Conservation (phyloP, 2,888 invertebrate genomes). For the Tillus elongatus region DNA sequence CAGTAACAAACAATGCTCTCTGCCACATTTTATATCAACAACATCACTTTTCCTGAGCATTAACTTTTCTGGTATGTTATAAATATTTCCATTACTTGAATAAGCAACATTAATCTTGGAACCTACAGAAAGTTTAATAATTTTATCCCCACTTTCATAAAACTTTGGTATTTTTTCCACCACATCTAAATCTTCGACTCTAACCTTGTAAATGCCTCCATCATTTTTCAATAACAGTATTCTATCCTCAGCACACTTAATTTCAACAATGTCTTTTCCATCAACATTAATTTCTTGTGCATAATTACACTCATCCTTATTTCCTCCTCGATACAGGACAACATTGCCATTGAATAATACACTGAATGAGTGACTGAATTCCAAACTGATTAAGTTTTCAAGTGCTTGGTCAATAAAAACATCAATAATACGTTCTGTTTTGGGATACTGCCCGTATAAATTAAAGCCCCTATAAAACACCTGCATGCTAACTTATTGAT, state of each 20-base stretch:
- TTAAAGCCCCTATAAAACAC: constrained; percentile 39
- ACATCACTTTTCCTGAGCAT: constrained; percentile 50
- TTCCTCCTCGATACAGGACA: constrained; percentile 16
- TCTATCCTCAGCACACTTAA: constrained; percentile 28
- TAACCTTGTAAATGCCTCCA: constrained; percentile 28
- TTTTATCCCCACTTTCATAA: constrained; percentile 25
- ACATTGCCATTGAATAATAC: constrained; percentile 18
- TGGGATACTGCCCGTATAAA: constrained; percentile 35
- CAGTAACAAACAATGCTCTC: constrained; percentile 69
- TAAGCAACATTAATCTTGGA: constrained; percentile 43
- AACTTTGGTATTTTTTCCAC: constrained; percentile 22
- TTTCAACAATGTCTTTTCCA: constrained; percentile 16
- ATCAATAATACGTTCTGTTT: constrained; percentile 21
- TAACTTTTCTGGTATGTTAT: constrained; percentile 52
- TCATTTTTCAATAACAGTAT: constrained; percentile 26
- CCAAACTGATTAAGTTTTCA: constrained; percentile 24
- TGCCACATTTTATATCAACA: constrained; percentile 62
- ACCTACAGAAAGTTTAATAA: constrained; percentile 44
- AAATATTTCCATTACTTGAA: constrained; percentile 47
- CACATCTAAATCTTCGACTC: constrained; percentile 19
- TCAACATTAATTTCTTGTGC: constrained; percentile 11
- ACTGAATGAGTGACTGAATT: constrained; percentile 27
- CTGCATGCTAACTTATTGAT: constrained; percentile 38
- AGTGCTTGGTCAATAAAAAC: constrained; percentile 25
- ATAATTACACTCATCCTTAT: constrained; percentile 14